These are phyloP conservation scores for Psophia crepitans DNA, from an alignment of 2,113 vertebrate genomes.

Conservation along the genomic window DNA sequence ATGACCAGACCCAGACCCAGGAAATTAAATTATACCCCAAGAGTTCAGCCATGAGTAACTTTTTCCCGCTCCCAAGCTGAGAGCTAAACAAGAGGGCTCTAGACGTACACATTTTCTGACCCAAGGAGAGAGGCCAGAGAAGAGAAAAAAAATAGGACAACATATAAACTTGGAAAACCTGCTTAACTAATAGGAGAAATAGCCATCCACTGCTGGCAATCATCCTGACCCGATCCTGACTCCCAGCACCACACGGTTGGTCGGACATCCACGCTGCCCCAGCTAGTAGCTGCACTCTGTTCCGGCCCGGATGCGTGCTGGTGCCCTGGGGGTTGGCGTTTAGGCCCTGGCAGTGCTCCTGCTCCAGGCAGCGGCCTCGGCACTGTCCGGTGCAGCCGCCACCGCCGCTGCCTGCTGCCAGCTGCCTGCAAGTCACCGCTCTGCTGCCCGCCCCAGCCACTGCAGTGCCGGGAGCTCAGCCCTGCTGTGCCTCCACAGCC, in stretches of 20 bases:
- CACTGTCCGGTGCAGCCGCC: not conserved
- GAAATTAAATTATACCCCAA: not conserved
- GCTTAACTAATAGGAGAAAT: not conserved
- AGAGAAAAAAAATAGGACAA: not conserved
- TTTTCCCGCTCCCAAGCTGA: conserved; percentile 26
- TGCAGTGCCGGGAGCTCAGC: not conserved
- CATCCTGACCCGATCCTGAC: not conserved
- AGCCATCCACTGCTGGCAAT: not conserved
- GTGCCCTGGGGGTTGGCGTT: not conserved
- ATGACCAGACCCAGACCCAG: not conserved
- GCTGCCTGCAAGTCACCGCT: not conserved
- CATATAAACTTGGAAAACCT: conserved; percentile 44
- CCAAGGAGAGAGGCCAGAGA: not conserved
- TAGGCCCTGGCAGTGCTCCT: too few relatives aligned
- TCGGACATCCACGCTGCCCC: not conserved
- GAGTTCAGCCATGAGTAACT: conserved; percentile 16
- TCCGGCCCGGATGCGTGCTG: not conserved
- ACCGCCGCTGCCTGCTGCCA: fast-evolving
- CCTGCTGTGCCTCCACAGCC: not conserved
- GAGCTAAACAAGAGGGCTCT: conserved; percentile 49
- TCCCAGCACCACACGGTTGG: not conserved
- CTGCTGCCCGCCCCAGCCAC: not conserved
- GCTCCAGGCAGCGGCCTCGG: not conserved
- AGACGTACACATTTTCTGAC: conserved; percentile 56
- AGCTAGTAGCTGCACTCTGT: not conserved